Evolutionary conservation across 2,797 vertebrate genomes (phyloP).

Genomic region (Margarornis squamiger): DNA sequence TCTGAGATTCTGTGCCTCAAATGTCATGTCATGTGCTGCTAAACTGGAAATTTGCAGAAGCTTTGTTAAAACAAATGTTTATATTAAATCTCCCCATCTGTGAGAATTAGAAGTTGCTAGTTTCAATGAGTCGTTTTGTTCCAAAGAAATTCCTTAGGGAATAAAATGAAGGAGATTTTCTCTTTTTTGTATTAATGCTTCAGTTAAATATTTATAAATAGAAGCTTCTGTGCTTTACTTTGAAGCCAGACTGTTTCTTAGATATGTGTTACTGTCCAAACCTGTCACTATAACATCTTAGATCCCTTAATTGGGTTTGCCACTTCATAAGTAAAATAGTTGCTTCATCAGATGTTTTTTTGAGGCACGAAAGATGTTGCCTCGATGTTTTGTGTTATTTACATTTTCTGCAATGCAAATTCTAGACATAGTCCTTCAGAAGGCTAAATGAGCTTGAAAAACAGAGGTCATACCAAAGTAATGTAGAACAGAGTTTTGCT

Average conservation of each 20-base stretch:
- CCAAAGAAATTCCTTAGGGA: not conserved
- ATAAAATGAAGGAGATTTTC: not conserved
- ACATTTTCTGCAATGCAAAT: slow-evolving; percentile 19
- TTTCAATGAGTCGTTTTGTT: not conserved
- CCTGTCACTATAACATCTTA: not conserved
- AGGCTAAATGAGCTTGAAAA: slow-evolving; percentile 19
- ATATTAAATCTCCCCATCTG: not conserved
- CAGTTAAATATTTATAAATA: slow-evolving; percentile 42
- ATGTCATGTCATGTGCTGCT: not conserved
- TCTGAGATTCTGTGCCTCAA: not conserved
- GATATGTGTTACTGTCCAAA: slow-evolving; percentile 8
- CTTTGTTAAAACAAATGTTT: not conserved
- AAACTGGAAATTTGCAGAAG: not conserved
- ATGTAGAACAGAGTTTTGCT: not conserved
- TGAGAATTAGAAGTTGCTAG: not conserved
- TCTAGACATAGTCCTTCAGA: not conserved
- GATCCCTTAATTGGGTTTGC: slow-evolving; percentile 8
- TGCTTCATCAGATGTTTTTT: slow-evolving; percentile 1
- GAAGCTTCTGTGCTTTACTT: slow-evolving; percentile 4
- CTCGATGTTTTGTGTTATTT: not conserved
- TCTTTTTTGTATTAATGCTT: not conserved
- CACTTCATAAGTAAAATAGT: not conserved
- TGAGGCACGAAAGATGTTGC: not conserved
- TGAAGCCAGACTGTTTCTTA: slow-evolving; percentile 29
- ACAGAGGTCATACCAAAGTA: not conserved